Base-by-base conservation (phyloP, 53 echinoderm and acorn worm genomes). In the Echinarachnius parma region DNA sequence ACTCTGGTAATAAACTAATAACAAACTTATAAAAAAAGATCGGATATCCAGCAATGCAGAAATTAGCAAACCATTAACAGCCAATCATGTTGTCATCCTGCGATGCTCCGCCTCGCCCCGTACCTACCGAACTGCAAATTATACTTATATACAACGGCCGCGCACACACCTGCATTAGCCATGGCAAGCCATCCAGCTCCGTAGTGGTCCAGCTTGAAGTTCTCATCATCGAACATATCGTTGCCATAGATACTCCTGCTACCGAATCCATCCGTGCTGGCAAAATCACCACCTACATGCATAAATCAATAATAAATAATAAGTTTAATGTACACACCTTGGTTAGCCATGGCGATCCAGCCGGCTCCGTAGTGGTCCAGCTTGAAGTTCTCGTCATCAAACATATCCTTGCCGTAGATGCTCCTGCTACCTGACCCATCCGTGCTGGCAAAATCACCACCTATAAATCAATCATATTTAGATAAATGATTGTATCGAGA, bases 161-260 rank as follows among this genome's bases (percentile, higher is more conserved):
- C n/a, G n/a, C n/a, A n/a, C n/a, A n/a, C n/a, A 93, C 89, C 89
- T 61, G 93, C 93, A 83, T 93, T 93, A 7, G 93, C 93, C 93
- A 93, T 93, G 62, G 83, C 80, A 47, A 93, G 20, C 93, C 93
- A 93, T 3, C 93, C 93, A 34, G 93, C 68, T 60, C 93, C 93
- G 52, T 87, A 87, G 75, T 93, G 93, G 16, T 89, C 76, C 27
- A 93, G 47, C 34, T 72, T 74, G 59, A 93, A 93, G 36, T 86
- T 86, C 64, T 93, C 93, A 47, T 93, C 93, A 1, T 86, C 77
- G 66, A 93, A 93, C 34, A 80, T 70, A 28, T 77, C 68, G 37
- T 72, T 72, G 29, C 93, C 93, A 28, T 77, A 93, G 47, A 89
- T 89, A 32, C 89, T 93, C 35, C 45, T 52, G 21, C 83, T 77